Evolutionary conservation across 1,140 invertebrate species (phyloP).

Genomic region (Drosophila lini): DNA sequence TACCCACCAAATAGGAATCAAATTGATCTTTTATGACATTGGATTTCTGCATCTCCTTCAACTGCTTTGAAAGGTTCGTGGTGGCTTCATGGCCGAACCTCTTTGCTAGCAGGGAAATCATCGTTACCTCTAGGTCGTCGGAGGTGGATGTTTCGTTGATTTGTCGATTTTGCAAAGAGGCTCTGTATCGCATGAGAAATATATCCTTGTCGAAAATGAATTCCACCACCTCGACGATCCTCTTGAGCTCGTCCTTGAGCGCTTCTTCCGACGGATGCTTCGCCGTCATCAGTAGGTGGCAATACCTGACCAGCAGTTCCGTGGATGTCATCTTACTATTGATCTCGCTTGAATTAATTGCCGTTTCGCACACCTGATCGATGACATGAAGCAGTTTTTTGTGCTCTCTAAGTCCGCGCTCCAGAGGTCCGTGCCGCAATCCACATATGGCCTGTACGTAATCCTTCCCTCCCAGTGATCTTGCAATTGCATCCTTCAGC

Average conservation of each 20-base stretch:
- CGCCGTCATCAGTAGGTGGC: slow-evolving; percentile 4
- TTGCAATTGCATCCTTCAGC: background rate
- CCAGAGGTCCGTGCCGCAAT: background rate
- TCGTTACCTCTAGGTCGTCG: slow-evolving; percentile 2
- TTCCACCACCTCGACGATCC: slow-evolving; percentile 1
- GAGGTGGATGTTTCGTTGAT: slow-evolving; percentile 13
- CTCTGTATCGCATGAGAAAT: background rate
- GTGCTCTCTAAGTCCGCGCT: slow-evolving; percentile 4
- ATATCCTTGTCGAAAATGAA: slow-evolving; percentile 5
- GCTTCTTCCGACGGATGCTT: background rate
- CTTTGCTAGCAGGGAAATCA: background rate
- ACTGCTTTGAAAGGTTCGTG: accelerated
- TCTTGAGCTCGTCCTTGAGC: background rate
- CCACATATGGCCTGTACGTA: slow-evolving; percentile 11
- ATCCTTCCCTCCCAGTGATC: background rate
- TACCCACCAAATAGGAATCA: background rate
- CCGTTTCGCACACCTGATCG: background rate
- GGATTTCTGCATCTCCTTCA: background rate
- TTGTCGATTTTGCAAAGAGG: background rate
- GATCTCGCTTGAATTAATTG: background rate
- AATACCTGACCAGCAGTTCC: background rate
- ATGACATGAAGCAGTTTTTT: background rate
- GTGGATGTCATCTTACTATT: background rate
- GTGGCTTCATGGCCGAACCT: background rate
- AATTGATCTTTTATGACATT: background rate